Evolutionary conservation across 2,888 invertebrate genomes (phyloP).

Genomic region (Tenthredo mesomela): DNA sequence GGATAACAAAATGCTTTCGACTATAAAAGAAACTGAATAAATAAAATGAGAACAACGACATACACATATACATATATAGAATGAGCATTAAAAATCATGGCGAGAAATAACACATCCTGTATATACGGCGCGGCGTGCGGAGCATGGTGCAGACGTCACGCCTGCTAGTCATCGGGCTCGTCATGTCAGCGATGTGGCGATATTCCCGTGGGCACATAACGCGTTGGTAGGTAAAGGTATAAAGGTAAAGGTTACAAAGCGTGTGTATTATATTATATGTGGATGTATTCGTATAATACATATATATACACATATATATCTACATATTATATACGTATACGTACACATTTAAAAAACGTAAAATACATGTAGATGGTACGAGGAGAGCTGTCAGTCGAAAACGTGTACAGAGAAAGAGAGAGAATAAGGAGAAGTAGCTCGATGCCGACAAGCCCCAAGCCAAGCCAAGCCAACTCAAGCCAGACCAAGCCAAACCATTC

Average conservation of each 20-base stretch:
- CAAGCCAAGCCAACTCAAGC: conserved; percentile 45
- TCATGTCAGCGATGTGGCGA: conserved; percentile 1
- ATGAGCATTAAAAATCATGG: conserved; percentile 4
- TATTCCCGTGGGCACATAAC: conserved; percentile 40
- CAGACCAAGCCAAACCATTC: no score
- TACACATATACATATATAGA: not conserved
- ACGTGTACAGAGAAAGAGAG: conserved; percentile 9
- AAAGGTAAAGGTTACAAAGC: not conserved
- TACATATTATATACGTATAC: not conserved
- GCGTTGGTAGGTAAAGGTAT: conserved; percentile 63
- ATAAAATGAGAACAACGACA: not conserved
- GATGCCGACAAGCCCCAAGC: conserved; percentile 60
- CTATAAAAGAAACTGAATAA: not conserved
- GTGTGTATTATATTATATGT: conserved; percentile 61
- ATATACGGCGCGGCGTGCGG: not conserved
- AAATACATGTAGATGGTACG: not conserved
- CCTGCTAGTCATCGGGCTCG: conserved; percentile 41
- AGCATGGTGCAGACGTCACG: conserved; percentile 27
- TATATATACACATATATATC: no score
- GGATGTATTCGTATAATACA: conserved; percentile 65
- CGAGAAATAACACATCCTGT: conserved; percentile 25
- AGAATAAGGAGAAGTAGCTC: conserved; percentile 62
- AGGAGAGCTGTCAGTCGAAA: conserved; percentile 67
- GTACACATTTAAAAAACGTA: conserved; percentile 53
- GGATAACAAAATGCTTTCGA: no score